Base-by-base conservation (phyloP, 1,140 invertebrate genomes). In the Apolygus lucorum region DNA sequence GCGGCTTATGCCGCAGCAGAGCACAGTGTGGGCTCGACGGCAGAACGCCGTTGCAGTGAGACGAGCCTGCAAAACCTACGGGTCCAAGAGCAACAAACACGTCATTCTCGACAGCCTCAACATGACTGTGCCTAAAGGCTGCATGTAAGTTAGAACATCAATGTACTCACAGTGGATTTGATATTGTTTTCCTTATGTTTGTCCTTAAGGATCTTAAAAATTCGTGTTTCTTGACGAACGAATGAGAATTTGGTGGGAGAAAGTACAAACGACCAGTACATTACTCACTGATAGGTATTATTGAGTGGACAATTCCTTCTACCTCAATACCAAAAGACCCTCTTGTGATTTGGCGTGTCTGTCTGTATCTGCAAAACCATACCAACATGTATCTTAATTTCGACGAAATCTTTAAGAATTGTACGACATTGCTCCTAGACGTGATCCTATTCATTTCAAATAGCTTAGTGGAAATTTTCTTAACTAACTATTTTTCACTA, bases 91-190 rank as follows among this genome's bases (percentile, higher is more conserved):
- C 2, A 74, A 74, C n/a, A 74, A 72, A 22, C 74, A 74, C 34
- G 73, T 78, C 28, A 81, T 84, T 2, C 77, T 85, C 11, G 78
- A 79, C 28, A 78, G 80, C 34, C 77, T 84, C 17, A 80, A 79
- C 74, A 80, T 84, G 77, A 81, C 79, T 52, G 83, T 85, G 11
- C 79, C 80, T 1, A 81, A 81, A 70, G 83, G 83, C 65, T 78
- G 79, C 28, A 85, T 84, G 81, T 83, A 59, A 59, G 22, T 49
- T 8, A 49, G 17, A 17, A 8, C 8, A 49, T 49, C 34, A 49
- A 49, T 17, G 17, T 11, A 49, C 34, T 17, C 17, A 49, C 8
- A 49, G 34, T 49, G 34, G 17, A 49, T 49, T 8, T 49, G 34
- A 11, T 49, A 49, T 49, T 49, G 34, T 49, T 17, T 49, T 8